A percentile compares a stretch with the other conserved stretches of the same genome.
Evolutionary conservation across 2,888 invertebrate species (phyloP).

Genomic region (Coecobrya sp.): DNA sequence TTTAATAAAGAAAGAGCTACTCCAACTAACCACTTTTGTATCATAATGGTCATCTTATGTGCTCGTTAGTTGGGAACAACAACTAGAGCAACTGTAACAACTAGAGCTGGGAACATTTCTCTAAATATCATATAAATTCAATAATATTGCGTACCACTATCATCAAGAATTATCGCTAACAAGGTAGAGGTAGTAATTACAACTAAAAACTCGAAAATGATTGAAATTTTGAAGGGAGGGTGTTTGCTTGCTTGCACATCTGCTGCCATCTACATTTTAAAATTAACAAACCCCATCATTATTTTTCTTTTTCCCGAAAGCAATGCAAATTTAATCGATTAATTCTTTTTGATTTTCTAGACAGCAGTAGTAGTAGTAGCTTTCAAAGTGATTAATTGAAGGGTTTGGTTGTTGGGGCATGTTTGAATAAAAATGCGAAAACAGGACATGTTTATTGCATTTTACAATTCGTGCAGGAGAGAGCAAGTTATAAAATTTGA

Average conservation of each 20-base stretch:
- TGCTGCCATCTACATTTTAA: constrained; percentile 24
- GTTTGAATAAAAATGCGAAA: constrained; percentile 45
- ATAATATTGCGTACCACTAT: background rate
- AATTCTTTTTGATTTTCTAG: background rate
- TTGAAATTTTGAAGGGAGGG: background rate
- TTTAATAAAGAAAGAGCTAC: background rate
- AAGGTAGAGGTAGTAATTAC: background rate
- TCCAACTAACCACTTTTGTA: background rate
- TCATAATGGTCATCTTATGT: background rate
- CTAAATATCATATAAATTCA: background rate
- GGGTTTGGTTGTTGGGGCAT: constrained; percentile 30
- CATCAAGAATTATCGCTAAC: background rate
- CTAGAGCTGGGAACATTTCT: background rate
- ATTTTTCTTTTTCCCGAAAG: background rate
- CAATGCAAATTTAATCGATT: constrained; percentile 58
- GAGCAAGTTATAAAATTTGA: background rate
- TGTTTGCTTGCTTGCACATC: background rate
- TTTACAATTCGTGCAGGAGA: background rate
- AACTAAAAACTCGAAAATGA: background rate
- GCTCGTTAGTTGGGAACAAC: too few relatives aligned
- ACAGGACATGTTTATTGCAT: constrained; percentile 44
- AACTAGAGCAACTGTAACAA: too few relatives aligned
- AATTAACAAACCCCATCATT: constrained; percentile 17
- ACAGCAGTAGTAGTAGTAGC: background rate
- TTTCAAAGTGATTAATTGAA: constrained; percentile 67